Conservation (phyloP, 2,888 invertebrate species). For the Urechis unicinctus region DNA sequence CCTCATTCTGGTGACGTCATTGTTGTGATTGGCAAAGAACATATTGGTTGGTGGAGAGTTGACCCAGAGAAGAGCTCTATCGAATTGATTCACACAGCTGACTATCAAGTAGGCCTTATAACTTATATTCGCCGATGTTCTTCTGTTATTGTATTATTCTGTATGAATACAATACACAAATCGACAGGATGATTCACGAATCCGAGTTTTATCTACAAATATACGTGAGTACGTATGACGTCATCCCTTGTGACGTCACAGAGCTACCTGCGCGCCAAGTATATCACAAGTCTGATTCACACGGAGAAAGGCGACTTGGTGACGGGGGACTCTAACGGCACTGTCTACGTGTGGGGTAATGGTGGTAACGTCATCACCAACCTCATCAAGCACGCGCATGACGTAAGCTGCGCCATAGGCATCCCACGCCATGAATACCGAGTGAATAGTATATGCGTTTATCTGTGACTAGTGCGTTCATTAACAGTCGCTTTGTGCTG, state of each 20-base stretch:
- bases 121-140: not conserved
- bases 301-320: constrained; percentile 38
- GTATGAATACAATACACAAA: no score
- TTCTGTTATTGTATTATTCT: not conserved
- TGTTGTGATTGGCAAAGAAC: constrained; percentile 42
- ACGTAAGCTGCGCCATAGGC: constrained; percentile 27
- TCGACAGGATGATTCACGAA: no score
- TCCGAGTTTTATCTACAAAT: no score
- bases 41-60: constrained; percentile 42
- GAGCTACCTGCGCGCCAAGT: constrained; percentile 38
- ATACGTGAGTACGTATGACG: no score
- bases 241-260: constrained; percentile 18
- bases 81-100: constrained; percentile 27
- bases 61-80: constrained; percentile 26
- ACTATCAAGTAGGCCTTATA: constrained; percentile 32
- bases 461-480: no score
- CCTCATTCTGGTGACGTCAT: constrained; percentile 30
- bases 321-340: constrained; percentile 47
- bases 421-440: no score
- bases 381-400: constrained; percentile 45
- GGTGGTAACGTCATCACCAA: constrained; percentile 40
- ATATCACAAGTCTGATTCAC: constrained; percentile 32
- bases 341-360: constrained; percentile 44
- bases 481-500: no score
- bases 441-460: no score